phyloP scores from a whole-genome alignment of 2,113 vertebrate species.

The Hiodon tergisus region DNA sequence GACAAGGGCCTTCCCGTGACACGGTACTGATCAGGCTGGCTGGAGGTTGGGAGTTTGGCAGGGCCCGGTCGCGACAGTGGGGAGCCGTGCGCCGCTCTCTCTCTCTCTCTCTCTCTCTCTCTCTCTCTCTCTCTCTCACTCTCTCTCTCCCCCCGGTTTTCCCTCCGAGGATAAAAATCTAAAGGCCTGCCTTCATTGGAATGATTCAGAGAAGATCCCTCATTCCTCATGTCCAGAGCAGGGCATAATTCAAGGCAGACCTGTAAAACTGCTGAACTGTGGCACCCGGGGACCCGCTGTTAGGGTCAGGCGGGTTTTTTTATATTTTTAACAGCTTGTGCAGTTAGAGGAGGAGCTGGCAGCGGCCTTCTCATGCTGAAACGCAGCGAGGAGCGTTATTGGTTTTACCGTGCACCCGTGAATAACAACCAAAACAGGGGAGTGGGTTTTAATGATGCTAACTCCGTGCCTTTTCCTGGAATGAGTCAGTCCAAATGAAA shows the following conservation, averaged over 20 bases:
- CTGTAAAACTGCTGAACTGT: conserved; percentile 52
- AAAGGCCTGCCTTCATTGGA: conserved; percentile 54
- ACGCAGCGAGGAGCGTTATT: too few relatives aligned
- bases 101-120: conserved; percentile 2
- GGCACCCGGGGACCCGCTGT: conserved; percentile 38
- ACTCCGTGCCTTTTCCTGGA: too few relatives aligned
- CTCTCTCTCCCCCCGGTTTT: conserved; percentile 7
- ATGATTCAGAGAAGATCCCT: conserved; percentile 45
- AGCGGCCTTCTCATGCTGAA: neutral
- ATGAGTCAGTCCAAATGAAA: too few relatives aligned
- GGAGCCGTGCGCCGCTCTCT: neutral
- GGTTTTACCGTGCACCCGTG: too few relatives aligned
- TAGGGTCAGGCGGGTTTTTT: conserved; percentile 54
- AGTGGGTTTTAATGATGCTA: too few relatives aligned
- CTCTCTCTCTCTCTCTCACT: neutral
- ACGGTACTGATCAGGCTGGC: neutral
- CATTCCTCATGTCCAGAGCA: conserved; percentile 16
- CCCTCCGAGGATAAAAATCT: conserved; percentile 19
- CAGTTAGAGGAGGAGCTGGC: conserved; percentile 38
- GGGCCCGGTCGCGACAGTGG: neutral
- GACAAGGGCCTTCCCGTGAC: neutral
- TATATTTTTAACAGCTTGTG: conserved; percentile 3
- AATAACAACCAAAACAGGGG: too few relatives aligned
- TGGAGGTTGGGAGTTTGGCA: neutral
- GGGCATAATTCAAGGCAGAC: conserved; percentile 48